Conservation (phyloP, 2,888 invertebrate genomes). For the Parelbella ahira region DNA sequence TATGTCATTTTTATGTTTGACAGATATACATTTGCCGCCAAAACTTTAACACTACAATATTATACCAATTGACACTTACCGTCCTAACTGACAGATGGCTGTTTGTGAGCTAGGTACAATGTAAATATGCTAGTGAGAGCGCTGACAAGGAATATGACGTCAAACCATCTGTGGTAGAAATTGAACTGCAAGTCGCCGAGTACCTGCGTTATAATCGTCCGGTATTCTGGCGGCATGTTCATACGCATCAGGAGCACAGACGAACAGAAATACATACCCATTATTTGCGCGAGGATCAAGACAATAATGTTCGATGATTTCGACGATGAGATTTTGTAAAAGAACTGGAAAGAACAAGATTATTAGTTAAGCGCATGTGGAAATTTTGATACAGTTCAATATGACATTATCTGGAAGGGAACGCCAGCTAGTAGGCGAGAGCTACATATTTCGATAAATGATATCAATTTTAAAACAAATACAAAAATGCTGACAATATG, state of each 20-base stretch:
- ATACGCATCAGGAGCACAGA: slow-evolving; percentile 98
- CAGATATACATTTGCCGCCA: no score
- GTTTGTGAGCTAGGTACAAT: slow-evolving; percentile 96
- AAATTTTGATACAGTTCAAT: no score
- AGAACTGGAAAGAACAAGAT: slow-evolving; percentile 85
- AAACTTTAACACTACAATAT: no score
- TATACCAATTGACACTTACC: no score
- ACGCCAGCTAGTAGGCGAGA: no score
- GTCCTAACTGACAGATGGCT: slow-evolving; percentile 80
- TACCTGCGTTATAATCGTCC: slow-evolving; percentile 92
- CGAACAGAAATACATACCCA: slow-evolving; percentile 99
- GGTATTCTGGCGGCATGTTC: slow-evolving; percentile 99
- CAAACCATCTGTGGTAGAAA: slow-evolving; percentile 99
- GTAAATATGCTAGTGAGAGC: slow-evolving; percentile 97
- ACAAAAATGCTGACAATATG: no score
- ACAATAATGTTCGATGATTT: slow-evolving; percentile 99
- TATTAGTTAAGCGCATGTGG: neutral
- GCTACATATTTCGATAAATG: no score
- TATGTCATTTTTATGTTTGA: no score
- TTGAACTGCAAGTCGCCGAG: slow-evolving; percentile 98
- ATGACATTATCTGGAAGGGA: no score
- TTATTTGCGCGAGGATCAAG: slow-evolving; percentile 96
- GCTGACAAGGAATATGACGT: slow-evolving; percentile 98
- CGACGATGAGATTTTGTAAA: slow-evolving; percentile 99
- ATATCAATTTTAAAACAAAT: no score